Evolutionary conservation across 2,888 invertebrate genomes (phyloP).

Genomic region (Ennomos quercinarius): DNA sequence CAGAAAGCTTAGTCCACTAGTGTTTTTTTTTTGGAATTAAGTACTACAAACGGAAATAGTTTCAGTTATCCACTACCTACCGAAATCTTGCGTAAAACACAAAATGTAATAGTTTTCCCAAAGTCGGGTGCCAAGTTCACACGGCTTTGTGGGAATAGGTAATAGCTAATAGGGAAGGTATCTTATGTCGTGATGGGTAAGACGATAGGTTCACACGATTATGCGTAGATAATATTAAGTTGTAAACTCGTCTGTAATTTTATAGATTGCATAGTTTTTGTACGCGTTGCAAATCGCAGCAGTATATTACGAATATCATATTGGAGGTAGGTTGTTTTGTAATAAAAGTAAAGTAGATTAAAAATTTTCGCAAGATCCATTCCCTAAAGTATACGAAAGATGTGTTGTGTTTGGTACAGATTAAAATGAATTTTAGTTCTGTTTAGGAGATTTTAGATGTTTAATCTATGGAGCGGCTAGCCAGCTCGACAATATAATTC

Average conservation of each 20-base stretch:
- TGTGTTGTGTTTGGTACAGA: too few relatives aligned
- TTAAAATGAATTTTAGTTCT: too few relatives aligned
- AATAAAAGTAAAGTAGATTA: neutral
- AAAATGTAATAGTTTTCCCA: too few relatives aligned
- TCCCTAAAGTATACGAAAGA: too few relatives aligned
- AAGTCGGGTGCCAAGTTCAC: too few relatives aligned
- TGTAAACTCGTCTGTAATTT: neutral
- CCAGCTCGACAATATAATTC: too few relatives aligned
- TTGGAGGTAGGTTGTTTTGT: neutral
- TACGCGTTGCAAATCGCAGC: neutral
- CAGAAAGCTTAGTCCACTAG: neutral
- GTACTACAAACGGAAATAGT: too few relatives aligned
- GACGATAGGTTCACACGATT: conserved; percentile 17
- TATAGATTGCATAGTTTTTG: conserved; percentile 3
- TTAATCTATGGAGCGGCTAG: too few relatives aligned
- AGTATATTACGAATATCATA: neutral
- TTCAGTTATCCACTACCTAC: too few relatives aligned
- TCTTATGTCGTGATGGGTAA: conserved; percentile 12
- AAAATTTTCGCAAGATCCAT: neutral
- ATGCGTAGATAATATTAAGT: conserved; percentile 9
- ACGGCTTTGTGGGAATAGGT: neutral
- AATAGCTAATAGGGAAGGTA: neutral
- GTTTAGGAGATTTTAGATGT: too few relatives aligned
- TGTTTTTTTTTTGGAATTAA: too few relatives aligned
- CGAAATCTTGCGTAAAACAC: too few relatives aligned